Conservation (phyloP, 2,888 invertebrate genomes). For the Cheilosia scutellata region DNA sequence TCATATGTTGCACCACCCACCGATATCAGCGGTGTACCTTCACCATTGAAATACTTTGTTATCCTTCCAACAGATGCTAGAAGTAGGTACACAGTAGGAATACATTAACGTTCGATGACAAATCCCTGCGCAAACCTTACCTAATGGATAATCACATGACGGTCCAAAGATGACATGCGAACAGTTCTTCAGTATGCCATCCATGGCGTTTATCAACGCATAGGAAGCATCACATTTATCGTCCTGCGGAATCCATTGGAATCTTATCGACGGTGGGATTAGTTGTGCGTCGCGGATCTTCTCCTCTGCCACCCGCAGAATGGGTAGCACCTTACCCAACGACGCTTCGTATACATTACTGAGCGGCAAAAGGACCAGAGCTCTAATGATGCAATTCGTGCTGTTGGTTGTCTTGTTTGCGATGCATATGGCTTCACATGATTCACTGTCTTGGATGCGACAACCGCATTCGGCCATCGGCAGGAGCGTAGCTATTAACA, state of each 20-base stretch:
- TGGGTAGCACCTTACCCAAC: slow-evolving; percentile 87
- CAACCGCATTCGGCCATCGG: slow-evolving; percentile 75
- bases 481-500: slow-evolving; percentile 37
- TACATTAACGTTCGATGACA: background rate
- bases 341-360: slow-evolving; percentile 86
- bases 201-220: slow-evolving; percentile 89
- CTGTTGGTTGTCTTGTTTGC: slow-evolving; percentile 46
- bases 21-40: slow-evolving; percentile 91
- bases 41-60: slow-evolving; percentile 90
- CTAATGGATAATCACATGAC: slow-evolving; percentile 91
- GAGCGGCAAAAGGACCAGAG: slow-evolving; percentile 88
- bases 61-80: slow-evolving; percentile 92
- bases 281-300: slow-evolving; percentile 85
- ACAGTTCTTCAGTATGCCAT: slow-evolving; percentile 89
- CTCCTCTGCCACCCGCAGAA: slow-evolving; percentile 87
- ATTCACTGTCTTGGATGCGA: slow-evolving; percentile 79
- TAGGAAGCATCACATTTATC: slow-evolving; percentile 90
- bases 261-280: slow-evolving; percentile 86
- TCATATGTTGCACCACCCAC: slow-evolving; percentile 93
- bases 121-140: slow-evolving; percentile 85
- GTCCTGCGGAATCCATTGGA: slow-evolving; percentile 88
- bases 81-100: slow-evolving; percentile 73
- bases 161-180: slow-evolving; percentile 92
- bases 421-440: slow-evolving; percentile 81
- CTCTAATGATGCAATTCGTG: slow-evolving; percentile 86